These are phyloP conservation scores for Pseudorasbora parva DNA, from an alignment of 2,113 vertebrate genomes.

Conservation along the genomic window DNA sequence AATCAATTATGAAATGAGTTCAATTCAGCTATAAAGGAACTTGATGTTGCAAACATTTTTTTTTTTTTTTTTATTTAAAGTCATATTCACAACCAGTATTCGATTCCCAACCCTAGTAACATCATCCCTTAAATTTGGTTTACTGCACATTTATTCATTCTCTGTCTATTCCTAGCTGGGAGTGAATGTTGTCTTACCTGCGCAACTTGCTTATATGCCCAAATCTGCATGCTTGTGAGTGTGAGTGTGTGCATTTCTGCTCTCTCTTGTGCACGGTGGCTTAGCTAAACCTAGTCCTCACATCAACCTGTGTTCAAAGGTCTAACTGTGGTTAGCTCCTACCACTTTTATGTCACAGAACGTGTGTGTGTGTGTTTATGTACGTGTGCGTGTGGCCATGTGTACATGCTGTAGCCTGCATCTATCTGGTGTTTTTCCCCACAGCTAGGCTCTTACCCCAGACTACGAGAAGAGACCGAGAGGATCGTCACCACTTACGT, in stretches of 20 bases:
- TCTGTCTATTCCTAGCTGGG: slow-evolving; percentile 61
- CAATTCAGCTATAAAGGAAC: too few species aligned
- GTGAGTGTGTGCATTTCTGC: background rate
- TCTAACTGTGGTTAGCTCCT: slow-evolving; percentile 4
- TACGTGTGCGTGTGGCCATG: background rate
- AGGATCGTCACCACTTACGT: slow-evolving; percentile 93
- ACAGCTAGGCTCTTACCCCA: slow-evolving; percentile 90
- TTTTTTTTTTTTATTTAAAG: too few species aligned
- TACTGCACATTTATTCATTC: background rate
- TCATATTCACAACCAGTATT: background rate
- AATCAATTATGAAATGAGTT: too few species aligned
- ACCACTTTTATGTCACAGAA: background rate
- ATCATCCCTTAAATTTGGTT: background rate
- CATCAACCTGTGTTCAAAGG: slow-evolving; percentile 12
- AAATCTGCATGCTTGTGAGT: background rate
- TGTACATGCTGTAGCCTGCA: slow-evolving; percentile 57
- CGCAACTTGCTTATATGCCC: background rate
- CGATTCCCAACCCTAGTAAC: background rate
- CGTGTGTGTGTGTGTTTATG: background rate
- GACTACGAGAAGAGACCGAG: slow-evolving; percentile 93
- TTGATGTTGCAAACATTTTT: too few species aligned
- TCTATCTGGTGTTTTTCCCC: slow-evolving; percentile 45
- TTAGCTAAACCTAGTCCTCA: slow-evolving; percentile 14
- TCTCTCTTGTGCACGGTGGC: slow-evolving; percentile 8
- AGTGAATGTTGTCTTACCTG: slow-evolving; percentile 23